Evolutionary conservation across 2,113 vertebrate species (phyloP).

Genomic region (Synodontis membranacea): DNA sequence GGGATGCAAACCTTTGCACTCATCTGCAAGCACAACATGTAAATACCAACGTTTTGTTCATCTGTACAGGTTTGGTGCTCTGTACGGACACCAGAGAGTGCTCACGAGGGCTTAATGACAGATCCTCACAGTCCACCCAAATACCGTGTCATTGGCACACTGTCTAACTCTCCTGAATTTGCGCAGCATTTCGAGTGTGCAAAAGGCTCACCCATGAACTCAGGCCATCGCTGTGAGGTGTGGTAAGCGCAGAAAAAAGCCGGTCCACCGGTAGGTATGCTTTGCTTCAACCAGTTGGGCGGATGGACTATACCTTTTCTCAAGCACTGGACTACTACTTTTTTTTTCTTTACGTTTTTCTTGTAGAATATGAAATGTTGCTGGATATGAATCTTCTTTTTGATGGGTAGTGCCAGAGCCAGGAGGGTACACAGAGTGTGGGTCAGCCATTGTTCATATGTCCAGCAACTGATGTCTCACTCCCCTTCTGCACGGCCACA

Average conservation of each 20-base stretch:
- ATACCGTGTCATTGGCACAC: slow-evolving; percentile 91
- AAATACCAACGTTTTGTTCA: neutral
- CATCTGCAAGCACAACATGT: neutral
- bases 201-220: slow-evolving; percentile 88
- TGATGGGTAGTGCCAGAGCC: slow-evolving; percentile 22
- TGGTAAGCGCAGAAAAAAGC: slow-evolving; percentile 77
- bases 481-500: slow-evolving; percentile 32
- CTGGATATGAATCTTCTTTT: slow-evolving; percentile 35
- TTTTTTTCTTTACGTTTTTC: slow-evolving; percentile 20
- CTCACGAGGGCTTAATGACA: slow-evolving; percentile 93
- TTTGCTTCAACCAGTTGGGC: slow-evolving; percentile 27
- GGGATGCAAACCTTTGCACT: neutral
- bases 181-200: slow-evolving; percentile 88
- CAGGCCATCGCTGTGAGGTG: slow-evolving; percentile 90
- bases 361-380: slow-evolving; percentile 35
- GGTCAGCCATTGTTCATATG: slow-evolving; percentile 17
- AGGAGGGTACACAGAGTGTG: slow-evolving; percentile 14
- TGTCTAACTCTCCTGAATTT: slow-evolving; percentile 96
- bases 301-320: slow-evolving; percentile 24
- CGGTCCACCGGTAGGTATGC: slow-evolving; percentile 20
- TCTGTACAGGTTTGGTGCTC: slow-evolving; percentile 92
- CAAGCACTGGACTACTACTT: slow-evolving; percentile 49
- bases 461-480: slow-evolving; percentile 33
- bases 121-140: slow-evolving; percentile 95
- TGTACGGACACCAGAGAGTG: slow-evolving; percentile 92